A percentile compares a stretch with the other conserved stretches of the same genome.
Conservation (phyloP, 2,797 vertebrate genomes). For the Limosa lapponica region DNA sequence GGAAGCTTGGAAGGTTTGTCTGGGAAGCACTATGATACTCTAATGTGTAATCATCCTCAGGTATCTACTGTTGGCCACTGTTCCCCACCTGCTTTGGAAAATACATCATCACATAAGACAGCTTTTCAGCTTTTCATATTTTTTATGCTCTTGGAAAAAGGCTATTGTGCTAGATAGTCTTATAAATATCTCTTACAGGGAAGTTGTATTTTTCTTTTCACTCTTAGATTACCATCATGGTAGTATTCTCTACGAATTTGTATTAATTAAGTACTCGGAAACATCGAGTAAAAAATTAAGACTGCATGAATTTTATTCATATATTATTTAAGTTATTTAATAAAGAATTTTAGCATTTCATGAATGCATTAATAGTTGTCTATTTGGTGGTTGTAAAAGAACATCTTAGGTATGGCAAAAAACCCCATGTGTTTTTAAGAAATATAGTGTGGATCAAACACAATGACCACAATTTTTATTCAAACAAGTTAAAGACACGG, state of each 20-base stretch:
- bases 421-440: background rate
- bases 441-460: background rate
- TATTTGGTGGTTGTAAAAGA: background rate
- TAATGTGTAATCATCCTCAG: background rate
- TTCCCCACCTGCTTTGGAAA: background rate
- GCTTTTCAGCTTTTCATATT: background rate
- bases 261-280: background rate
- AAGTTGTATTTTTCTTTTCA: background rate
- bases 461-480: background rate
- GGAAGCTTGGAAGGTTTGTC: background rate
- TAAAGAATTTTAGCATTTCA: background rate
- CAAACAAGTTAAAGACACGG: background rate
- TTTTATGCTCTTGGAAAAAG: background rate
- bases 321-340: background rate
- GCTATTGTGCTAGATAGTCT: background rate
- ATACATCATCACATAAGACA: background rate
- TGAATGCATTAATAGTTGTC: background rate
- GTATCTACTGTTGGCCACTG: background rate
- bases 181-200: background rate
- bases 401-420: rapidly evolving
- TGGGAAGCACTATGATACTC: background rate
- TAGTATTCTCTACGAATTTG: background rate
- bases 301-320: background rate
- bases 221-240: background rate
- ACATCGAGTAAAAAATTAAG: background rate